Percentiles rank a stretch among this genome's conserved stretches.
These are phyloP conservation scores for Eumacrocentrus americanus DNA, from an alignment of 2,888 invertebrate genomes.

Conservation along the genomic window DNA sequence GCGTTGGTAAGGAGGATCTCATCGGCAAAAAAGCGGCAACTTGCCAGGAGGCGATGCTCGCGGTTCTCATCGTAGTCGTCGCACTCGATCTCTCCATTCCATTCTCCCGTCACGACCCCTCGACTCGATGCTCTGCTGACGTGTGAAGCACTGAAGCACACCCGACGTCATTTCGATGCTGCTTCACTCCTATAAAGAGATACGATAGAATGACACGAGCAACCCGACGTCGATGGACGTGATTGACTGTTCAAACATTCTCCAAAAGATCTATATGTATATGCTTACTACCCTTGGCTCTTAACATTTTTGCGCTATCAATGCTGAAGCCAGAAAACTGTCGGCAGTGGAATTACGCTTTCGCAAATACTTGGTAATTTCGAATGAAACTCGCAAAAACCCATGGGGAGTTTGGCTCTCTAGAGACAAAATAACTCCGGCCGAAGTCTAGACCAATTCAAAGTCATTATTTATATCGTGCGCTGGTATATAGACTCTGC, in stretches of 20 bases:
- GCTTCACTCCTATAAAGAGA: neutral
- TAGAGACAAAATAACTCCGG: neutral
- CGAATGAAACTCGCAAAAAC: too few relatives aligned
- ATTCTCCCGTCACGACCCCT: conserved; percentile 1
- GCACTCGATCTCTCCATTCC: neutral
- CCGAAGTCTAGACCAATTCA: neutral
- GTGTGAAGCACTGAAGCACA: conserved; percentile 7
- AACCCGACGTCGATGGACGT: too few relatives aligned
- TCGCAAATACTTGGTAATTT: too few relatives aligned
- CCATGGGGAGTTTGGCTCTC: neutral
- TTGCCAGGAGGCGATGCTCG: conserved; percentile 40
- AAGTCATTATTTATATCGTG: conserved; percentile 9
- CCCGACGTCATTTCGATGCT: conserved; percentile 3
- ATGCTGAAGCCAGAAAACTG: too few relatives aligned
- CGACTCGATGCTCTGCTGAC: neutral
- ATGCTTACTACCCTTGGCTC: too few relatives aligned
- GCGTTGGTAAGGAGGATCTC: too few relatives aligned
- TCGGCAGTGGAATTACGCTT: too few relatives aligned
- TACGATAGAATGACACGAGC: neutral
- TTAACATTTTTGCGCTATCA: too few relatives aligned
- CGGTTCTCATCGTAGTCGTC: neutral
- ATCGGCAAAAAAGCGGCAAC: conserved; percentile 35
- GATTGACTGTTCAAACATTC: too few relatives aligned
- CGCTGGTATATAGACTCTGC: too few relatives aligned
- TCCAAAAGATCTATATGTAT: too few relatives aligned